Evolutionary conservation across 2,797 vertebrate species (phyloP).

Genomic region (Hydrolagus colliei): DNA sequence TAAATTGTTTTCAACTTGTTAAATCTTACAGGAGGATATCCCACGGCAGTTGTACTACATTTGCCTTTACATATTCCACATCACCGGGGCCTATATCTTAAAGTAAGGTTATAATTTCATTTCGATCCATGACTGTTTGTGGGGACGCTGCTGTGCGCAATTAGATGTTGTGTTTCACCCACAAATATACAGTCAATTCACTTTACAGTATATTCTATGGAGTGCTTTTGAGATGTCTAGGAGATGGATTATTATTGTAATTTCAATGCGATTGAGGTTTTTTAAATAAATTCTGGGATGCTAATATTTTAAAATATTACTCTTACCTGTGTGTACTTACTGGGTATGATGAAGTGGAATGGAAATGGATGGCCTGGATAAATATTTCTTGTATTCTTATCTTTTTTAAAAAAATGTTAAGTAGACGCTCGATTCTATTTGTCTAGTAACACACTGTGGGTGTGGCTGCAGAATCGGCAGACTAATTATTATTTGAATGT

Average conservation of each 20-base stretch:
- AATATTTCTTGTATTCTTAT: no score
- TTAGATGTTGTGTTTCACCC: no score
- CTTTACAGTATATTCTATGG: no score
- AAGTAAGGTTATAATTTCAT: conserved; percentile 58
- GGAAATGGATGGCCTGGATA: no score
- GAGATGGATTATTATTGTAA: neutral
- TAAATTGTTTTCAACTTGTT: conserved; percentile 21
- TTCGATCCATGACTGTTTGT: no score
- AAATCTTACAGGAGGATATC: conserved; percentile 66
- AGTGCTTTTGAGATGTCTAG: neutral
- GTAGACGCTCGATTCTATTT: neutral
- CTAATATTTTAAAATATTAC: no score
- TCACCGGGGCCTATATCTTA: conserved; percentile 73
- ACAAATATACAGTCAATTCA: no score
- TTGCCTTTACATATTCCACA: conserved; percentile 74
- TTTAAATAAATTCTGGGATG: no score
- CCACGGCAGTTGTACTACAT: conserved; percentile 75
- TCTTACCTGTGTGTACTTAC: no score
- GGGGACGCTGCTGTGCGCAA: no score
- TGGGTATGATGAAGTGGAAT: no score
- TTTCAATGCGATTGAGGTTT: no score
- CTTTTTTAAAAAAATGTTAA: neutral
- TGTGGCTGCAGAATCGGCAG: neutral
- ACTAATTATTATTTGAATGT: neutral
- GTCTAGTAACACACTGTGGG: neutral